Percentiles rank a stretch among this genome's conserved stretches.
Conservation (phyloP, 1,140 invertebrate genomes). For the Caerostris extrusa region DNA sequence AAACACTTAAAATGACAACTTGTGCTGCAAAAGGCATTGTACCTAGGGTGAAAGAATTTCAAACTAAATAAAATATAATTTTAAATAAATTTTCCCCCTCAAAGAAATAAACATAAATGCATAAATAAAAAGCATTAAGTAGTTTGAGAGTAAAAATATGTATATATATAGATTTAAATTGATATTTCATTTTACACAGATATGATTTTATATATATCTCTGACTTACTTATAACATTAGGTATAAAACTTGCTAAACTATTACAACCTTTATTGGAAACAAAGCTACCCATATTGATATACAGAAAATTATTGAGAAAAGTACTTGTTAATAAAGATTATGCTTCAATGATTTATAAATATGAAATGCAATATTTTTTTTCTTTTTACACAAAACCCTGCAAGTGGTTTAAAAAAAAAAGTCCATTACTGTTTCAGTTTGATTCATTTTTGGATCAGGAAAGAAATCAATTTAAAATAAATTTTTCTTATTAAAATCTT, state of each 20-base stretch:
- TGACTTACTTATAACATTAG: not conserved
- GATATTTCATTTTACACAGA: not conserved
- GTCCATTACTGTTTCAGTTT: too few relatives aligned
- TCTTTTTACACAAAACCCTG: too few relatives aligned
- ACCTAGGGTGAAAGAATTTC: not conserved
- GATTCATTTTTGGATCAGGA: too few relatives aligned
- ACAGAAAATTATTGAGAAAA: not conserved
- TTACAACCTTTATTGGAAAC: not conserved
- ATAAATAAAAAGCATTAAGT: constrained; percentile 14
- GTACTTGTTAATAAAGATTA: too few relatives aligned
- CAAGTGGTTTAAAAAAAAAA: too few relatives aligned
- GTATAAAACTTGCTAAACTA: not conserved
- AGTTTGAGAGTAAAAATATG: constrained; percentile 8
- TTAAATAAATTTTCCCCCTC: not conserved
- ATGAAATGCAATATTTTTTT: too few relatives aligned
- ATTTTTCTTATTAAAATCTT: not conserved
- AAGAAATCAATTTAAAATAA: not conserved
- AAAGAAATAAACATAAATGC: not conserved
- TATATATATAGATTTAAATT: not conserved
- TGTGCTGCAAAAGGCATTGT: not conserved
- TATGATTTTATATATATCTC: not conserved
- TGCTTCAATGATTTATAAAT: too few relatives aligned
- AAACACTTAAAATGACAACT: constrained; percentile 16
- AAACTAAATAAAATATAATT: not conserved
- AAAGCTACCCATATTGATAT: not conserved